Base-by-base conservation (phyloP, 2,797 vertebrate species). In the Chaunax sp. region DNA sequence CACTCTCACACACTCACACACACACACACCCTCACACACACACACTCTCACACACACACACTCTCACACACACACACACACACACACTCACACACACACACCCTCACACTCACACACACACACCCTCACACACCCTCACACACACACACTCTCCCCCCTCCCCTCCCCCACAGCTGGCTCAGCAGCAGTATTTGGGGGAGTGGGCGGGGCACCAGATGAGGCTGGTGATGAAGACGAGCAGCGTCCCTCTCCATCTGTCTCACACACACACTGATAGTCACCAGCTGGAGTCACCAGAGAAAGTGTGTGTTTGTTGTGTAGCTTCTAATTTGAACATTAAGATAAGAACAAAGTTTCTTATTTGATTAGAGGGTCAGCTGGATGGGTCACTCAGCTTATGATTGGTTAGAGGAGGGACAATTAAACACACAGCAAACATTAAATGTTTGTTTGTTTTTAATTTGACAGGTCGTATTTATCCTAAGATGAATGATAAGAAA, bases 191-290 rank as follows among this genome's bases (percentile, higher is more conserved):
- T 30, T 26, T 19, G n/a, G 2, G 41, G 61, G 35, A 7, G 51
- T 50, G 63, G 64, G 71, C n/a, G 8, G 83, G 82, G 77, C 81
- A 82, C 72, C 79, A 84, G 86, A 89, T 90, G 86, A 90, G 84
- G 64, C 64, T 56, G 33, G 66, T 80, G 85, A 82, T 82, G 37
- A 78, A 64, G 83, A 70, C 19, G 52, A 79, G 65, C 54, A 73
- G 89, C 82, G 80, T 92, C 88, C 85, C 75, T 64, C 53, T 72
- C 80, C 76, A 64, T 85, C 89, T 82, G 82, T 83, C 82, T 30
- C 76, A 6, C 75, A 13, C 49, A 61, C 69, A 66, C 65, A 28
- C 60, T 18, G 10, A 38, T 40, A 46, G 37, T 4, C 25, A 51
- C 67, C 79, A 77, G 73, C 65, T 87, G 82, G 65, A 38, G 19